A percentile compares a stretch with the other conserved stretches of the same genome.
Evolutionary conservation across 2,113 vertebrate species (phyloP).

Genomic region (Otolemur garnettii): DNA sequence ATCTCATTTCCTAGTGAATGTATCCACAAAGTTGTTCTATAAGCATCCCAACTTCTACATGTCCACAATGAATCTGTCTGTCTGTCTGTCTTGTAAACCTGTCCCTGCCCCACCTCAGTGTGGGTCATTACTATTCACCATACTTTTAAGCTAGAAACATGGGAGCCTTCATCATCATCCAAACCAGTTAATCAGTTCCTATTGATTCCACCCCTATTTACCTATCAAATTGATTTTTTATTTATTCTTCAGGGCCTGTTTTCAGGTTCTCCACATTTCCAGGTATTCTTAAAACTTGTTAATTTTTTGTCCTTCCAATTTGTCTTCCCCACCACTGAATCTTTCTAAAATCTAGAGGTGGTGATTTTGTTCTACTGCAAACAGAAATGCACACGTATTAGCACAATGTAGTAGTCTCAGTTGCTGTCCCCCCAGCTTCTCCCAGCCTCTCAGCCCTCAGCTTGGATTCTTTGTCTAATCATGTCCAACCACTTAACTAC

Average conservation of each 20-base stretch:
- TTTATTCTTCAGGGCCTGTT: not conserved
- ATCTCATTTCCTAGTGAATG: not conserved
- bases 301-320: not conserved
- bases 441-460: not conserved
- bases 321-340: constrained; percentile 1
- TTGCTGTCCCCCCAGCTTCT: not conserved
- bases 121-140: not conserved
- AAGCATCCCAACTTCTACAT: not conserved
- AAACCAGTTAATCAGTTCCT: not conserved
- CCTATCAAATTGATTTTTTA: not conserved
- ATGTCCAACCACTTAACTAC: not conserved
- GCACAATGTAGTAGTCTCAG: not conserved
- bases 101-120: not conserved
- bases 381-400: not conserved
- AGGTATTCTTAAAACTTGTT: not conserved
- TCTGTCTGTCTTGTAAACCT: constrained; percentile 1
- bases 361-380: constrained; percentile 49
- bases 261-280: not conserved
- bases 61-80: not conserved
- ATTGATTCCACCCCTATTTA: not conserved
- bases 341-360: not conserved
- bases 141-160: constrained; percentile 16
- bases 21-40: not conserved
- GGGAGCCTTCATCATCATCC: not conserved
- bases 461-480: not conserved